These are phyloP conservation scores for Caenorhabditis wallacei DNA, from an alignment of 2,888 invertebrate species.

Conservation along the genomic window DNA sequence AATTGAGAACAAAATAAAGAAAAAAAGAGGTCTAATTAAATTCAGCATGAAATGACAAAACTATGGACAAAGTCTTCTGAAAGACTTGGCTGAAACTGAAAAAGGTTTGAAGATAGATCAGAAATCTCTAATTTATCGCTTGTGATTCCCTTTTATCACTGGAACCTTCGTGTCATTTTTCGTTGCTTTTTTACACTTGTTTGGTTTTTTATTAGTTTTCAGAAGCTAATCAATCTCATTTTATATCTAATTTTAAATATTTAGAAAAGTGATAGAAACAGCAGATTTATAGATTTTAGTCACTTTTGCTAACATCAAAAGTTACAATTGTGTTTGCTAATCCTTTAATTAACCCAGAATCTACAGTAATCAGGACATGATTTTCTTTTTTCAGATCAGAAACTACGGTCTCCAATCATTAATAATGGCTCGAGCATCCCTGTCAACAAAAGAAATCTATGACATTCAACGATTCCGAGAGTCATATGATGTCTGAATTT, in stretches of 20 bases:
- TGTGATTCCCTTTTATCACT: slow-evolving; percentile 43
- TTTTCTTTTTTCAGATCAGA: slow-evolving; percentile 61
- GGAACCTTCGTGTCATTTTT: slow-evolving; percentile 10
- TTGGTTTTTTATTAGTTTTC: slow-evolving; percentile 30
- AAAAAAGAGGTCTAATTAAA: background rate
- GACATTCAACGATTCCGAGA: slow-evolving; percentile 64
- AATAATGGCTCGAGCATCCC: slow-evolving; percentile 75
- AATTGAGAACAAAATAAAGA: background rate
- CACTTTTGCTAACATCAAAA: slow-evolving; percentile 24
- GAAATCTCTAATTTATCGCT: slow-evolving; percentile 7
- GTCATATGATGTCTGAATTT: slow-evolving; percentile 46
- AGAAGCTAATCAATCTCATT: slow-evolving; percentile 22
- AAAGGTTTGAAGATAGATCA: slow-evolving; percentile 24
- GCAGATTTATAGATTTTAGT: slow-evolving; percentile 21
- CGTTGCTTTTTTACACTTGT: slow-evolving; percentile 31
- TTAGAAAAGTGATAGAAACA: slow-evolving; percentile 41
- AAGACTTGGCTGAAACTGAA: slow-evolving; percentile 9
- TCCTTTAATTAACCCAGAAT: background rate
- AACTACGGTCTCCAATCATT: slow-evolving; percentile 71
- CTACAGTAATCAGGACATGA: background rate
- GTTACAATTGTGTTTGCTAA: slow-evolving; percentile 32
- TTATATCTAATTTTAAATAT: background rate
- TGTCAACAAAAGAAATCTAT: slow-evolving; percentile 67
- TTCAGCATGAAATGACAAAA: slow-evolving; percentile 65
- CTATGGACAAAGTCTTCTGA: slow-evolving; percentile 59